Base-by-base conservation (phyloP, 2,888 invertebrate species). In the Athetis lepigone region DNA sequence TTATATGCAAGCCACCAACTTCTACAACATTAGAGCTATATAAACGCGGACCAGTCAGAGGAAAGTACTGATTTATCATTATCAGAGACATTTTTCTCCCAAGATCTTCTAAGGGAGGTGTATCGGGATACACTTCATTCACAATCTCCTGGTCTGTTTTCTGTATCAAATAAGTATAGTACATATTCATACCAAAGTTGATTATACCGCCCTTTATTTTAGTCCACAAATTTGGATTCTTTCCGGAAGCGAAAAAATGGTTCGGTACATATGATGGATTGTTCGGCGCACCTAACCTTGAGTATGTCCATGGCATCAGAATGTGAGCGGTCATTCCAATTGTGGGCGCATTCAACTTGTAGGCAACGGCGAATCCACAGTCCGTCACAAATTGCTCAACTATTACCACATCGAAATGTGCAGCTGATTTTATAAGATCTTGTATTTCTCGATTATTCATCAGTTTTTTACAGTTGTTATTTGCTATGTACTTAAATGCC, bases 351-450 rank as follows among this genome's bases (percentile, higher is more conserved):
- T 94, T 86, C 68, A 96, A 85, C 57, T 95, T 82, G 79, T 96
- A 89, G 0, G 95, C 95, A 50, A 96, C 83, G 1, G 95, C 96
- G 71, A 96, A 84, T 59, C 95, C 92, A 52, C 96, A 96, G 72
- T 96, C 96, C 0, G 95, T 92, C 51, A 93, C 94, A 73, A 96
- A 96, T 65, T 95, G 90, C 76, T 96, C 96, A 0, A 92, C 91
- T 33, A 96, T 87, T 1, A 96, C 86, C 13, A 96, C 67, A 79
- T 97, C 96, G 65, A 95, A 96, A 29, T 89, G 88, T 13, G 73
- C 80, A 19, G 79, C 75, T 0, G 86, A 85, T 18, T 79, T 57
- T 67, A 85, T 71, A 4, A 88, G 43, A 23, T 78, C 56, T 61
- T 71, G 75, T 21, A 88, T 74, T 43, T 80, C 71, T 58, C 60